Conservation (phyloP, 2,797 vertebrate species). For the Phoeniculus purpureus region DNA sequence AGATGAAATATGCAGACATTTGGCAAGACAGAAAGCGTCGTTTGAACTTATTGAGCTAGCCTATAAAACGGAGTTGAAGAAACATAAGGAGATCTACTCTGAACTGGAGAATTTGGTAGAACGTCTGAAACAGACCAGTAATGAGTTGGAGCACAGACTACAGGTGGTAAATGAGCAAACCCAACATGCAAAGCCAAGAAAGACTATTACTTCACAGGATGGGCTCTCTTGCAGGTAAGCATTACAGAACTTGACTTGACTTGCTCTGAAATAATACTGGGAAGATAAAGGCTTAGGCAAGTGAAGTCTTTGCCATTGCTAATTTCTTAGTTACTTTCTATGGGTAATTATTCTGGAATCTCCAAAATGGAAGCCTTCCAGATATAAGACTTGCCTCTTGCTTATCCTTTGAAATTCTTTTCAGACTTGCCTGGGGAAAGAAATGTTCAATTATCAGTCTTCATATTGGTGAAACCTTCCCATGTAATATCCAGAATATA, state of each 20-base stretch:
- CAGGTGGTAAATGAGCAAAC: constrained; percentile 77
- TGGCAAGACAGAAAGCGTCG: constrained; percentile 89
- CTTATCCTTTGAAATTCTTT: neutral
- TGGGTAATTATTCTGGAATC: neutral
- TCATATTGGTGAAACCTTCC: neutral
- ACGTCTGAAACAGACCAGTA: constrained; percentile 75
- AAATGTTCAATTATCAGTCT: neutral
- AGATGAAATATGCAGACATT: constrained; percentile 83
- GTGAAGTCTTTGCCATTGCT: neutral
- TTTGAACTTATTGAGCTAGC: constrained; percentile 89
- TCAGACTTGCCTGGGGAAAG: neutral
- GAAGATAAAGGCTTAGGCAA: neutral
- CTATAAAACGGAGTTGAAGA: constrained; percentile 85
- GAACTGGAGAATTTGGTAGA: constrained; percentile 79
- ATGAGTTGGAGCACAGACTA: constrained; percentile 67
- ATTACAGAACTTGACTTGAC: neutral
- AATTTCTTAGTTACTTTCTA: neutral
- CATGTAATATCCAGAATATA: neutral
- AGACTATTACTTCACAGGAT: constrained; percentile 83
- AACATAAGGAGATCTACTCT: constrained; percentile 71
- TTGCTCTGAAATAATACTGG: neutral
- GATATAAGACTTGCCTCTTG: neutral
- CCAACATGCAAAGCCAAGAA: constrained; percentile 72
- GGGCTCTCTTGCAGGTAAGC: constrained; percentile 83
- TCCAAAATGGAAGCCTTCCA: neutral